Percentiles rank a stretch among this genome's conserved stretches.
These are phyloP conservation scores for Sebastes wilsoni DNA, from an alignment of 2,797 vertebrate genomes.

Conservation along the genomic window DNA sequence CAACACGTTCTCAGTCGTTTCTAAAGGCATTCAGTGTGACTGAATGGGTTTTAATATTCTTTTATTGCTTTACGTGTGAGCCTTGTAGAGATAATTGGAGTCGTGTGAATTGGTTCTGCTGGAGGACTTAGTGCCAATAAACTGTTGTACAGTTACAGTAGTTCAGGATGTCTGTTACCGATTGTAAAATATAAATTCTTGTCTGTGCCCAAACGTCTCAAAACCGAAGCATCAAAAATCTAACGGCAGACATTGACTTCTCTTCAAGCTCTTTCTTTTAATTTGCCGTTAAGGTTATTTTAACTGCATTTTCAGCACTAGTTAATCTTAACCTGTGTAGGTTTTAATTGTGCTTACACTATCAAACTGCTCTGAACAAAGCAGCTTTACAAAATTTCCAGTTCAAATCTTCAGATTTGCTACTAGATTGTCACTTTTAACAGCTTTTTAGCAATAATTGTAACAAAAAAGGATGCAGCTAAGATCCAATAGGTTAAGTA, in stretches of 20 bases:
- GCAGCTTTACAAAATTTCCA: conserved; percentile 30
- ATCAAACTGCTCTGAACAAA: conserved; percentile 44
- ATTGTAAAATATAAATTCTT: neutral
- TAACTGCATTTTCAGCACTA: conserved; percentile 47
- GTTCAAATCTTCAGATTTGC: conserved; percentile 24
- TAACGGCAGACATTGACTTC: neutral
- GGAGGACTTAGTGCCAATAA: conserved; percentile 18
- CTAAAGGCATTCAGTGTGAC: conserved; percentile 9
- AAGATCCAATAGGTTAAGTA: conserved; percentile 61
- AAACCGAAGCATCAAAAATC: neutral
- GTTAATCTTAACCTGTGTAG: conserved; percentile 46
- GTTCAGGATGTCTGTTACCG: conserved; percentile 33
- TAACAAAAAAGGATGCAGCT: conserved; percentile 37
- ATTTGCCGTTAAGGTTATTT: conserved; percentile 52
- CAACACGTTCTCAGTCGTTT: neutral
- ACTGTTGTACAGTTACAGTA: conserved; percentile 40
- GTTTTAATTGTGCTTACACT: conserved; percentile 52
- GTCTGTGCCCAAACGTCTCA: conserved; percentile 13
- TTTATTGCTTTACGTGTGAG: conserved; percentile 29
- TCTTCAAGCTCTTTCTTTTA: conserved; percentile 7
- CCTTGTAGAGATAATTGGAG: conserved; percentile 14
- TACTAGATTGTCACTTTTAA: conserved; percentile 61
- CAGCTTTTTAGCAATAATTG: conserved; percentile 46
- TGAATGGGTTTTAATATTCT: conserved; percentile 40
- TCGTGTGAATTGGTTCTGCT: conserved; percentile 9